Evolutionary conservation across 2,113 vertebrate genomes (phyloP), one percentile per base, ranked within the genome.

Genomic region (Leucosticte australis): DNA sequence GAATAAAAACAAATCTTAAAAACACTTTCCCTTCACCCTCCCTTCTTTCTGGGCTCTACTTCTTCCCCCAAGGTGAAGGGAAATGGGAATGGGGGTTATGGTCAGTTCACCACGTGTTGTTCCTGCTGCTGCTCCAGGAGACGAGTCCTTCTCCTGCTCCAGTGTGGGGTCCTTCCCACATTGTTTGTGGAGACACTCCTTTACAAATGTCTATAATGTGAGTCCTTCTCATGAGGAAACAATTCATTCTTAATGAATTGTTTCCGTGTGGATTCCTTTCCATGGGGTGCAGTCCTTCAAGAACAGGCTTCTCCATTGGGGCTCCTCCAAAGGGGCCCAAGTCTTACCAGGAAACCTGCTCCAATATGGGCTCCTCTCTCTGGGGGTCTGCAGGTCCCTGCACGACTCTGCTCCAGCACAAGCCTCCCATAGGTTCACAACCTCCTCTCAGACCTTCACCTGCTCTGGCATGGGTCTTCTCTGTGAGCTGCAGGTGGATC

Each of bases 181-280:
- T 1, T 39, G 10, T 71, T 71, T 83, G 41, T 27, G 39, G 30
- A 70, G 41, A 47, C 11, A 14, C 10, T 79, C 12, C 39, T 46
- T 39, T 30, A 41, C 10, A 30, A 46, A 24, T 24, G 41, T 70
- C 9, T 62, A 9, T 41, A 21, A 7, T 0, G 0, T 27, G 30
- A 77, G 26, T 77, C 21, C 14, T 56, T 64, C 28, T 50, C 31
- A 18, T 15, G 33, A 13, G 31, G 7, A n/a, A n/a, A n/a, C n/a
- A n/a, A n/a, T 60, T 37, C 27, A 27, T 44, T 52, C 37, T 35
- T 42, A 4, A 68, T 27, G 4, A 50, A 37, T 76, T 59, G 9
- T 42, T 37, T 33, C 35, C 50, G 3, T 2, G 7, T 31, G 13
- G 17, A 42, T 59, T 76, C 14, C 31, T 50, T 59, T 37, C 31